These are phyloP conservation scores for Astatotilapia flaviijosephi DNA, from an alignment of 2,113 vertebrate species.

Conservation along the genomic window DNA sequence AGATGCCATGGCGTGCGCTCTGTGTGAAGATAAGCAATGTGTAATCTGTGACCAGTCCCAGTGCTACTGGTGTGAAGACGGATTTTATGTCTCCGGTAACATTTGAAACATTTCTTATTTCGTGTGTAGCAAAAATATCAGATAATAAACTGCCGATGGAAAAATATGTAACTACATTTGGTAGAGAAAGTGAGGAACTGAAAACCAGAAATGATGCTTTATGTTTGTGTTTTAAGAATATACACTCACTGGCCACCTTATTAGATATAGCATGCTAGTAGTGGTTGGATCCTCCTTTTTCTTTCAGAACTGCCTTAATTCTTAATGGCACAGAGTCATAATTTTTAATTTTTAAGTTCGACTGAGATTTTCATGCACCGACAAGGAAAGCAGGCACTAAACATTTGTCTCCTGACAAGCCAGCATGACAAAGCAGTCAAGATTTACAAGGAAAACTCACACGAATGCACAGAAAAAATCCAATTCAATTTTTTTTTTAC, in stretches of 20 bases:
- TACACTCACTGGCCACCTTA: not conserved
- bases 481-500: not conserved
- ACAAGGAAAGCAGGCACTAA: not conserved
- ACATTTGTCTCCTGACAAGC: not conserved
- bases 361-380: not conserved
- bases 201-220: not conserved
- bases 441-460: not conserved
- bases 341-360: not conserved
- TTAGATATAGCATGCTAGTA: not conserved
- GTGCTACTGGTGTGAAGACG: constrained; percentile 80
- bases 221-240: not conserved
- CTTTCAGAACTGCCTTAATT: not conserved
- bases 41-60: constrained; percentile 72
- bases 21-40: constrained; percentile 70
- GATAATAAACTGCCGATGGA: not conserved
- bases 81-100: constrained; percentile 79
- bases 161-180: not conserved
- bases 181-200: not conserved
- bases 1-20: constrained; percentile 58
- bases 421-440: not conserved
- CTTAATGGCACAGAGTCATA: not conserved
- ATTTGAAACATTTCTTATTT: not conserved
- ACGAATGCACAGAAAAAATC: not conserved
- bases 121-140: not conserved
- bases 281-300: not conserved